Evolutionary conservation across 2,113 vertebrate species (phyloP).

Genomic region (Cisticola juncidis): DNA sequence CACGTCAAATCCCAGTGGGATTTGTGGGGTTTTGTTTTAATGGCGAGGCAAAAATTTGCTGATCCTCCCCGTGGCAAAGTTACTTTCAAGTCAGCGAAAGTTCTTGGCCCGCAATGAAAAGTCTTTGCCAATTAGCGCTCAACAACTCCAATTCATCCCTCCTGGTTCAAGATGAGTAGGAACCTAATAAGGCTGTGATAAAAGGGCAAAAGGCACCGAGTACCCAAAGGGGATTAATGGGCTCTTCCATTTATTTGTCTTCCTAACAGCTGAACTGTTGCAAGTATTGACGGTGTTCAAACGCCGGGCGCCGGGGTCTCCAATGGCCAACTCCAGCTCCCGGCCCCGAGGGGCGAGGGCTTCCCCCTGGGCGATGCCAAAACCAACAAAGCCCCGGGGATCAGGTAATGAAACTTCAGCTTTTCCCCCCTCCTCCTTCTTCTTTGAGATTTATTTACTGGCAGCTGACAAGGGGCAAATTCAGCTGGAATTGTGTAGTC

Average conservation of each 20-base stretch:
- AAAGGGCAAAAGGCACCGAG: conserved; percentile 87
- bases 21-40: conserved; percentile 75
- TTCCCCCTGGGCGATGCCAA: conserved; percentile 78
- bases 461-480: conserved; percentile 85
- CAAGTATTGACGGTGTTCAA: conserved; percentile 85
- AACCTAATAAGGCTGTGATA: conserved; percentile 87
- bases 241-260: conserved; percentile 86
- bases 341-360: conserved; percentile 70
- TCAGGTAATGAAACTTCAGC: conserved; percentile 84
- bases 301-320: conserved; percentile 69
- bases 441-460: conserved; percentile 84
- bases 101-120: conserved; percentile 82
- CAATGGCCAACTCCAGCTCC: conserved; percentile 81
- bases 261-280: conserved; percentile 88
- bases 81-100: conserved; percentile 87
- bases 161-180: conserved; percentile 84
- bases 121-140: conserved; percentile 87
- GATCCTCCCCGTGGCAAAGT: conserved; percentile 78
- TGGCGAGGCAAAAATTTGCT: conserved; percentile 67
- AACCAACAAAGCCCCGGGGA: conserved; percentile 80
- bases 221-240: conserved; percentile 86
- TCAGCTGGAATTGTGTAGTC: conserved; percentile 83
- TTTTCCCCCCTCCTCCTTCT: conserved; percentile 38
- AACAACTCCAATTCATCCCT: conserved; percentile 82
- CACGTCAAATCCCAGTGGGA: neutral